Evolutionary conservation across 2,113 vertebrate species (phyloP), one percentile per base, ranked within the genome.

Genomic region (Peromyscus maniculatus): DNA sequence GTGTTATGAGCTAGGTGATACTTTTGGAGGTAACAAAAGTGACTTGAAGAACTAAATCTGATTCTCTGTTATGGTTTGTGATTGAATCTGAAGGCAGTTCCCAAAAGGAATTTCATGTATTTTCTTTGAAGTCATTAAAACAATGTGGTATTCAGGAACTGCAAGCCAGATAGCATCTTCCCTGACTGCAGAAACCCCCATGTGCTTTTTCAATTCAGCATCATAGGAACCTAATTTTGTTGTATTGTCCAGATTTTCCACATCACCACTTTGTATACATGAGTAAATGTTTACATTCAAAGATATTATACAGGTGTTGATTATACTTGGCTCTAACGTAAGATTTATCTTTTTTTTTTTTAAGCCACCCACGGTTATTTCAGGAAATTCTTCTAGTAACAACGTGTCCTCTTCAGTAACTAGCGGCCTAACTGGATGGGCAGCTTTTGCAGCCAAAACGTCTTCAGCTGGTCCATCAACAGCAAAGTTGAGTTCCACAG

Each of bases 351-450:
- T 94, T 96, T 96, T 72, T 96, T 98, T 95, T 97, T 43, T 86
- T 19, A 86, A 86, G 99, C 97, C 99, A 39, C 99, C 99, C 5
- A 97, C 99, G 5, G 97, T 99, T 39, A 97, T 99, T 83, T 99
- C 99, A 10, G 99, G 99, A 95, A 99, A 98, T 97, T 99, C 99
- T 3, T 98, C 99, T 96, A 98, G 96, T 98, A 98, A 98, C 95
- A 98, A 96, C 71, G 98, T 99, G 94, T 99, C 99, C 57, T 99
- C 99, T 87, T 99, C 99, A 39, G 98, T 99, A 64, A 98, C 99
- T 67, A 99, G 99, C 89, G 99, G 99, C 91, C 99, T 99, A 64
- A 99, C 99, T 13, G 99, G 99, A 86, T 99, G 99, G 99, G 99
- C 99, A 74, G 99, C 99, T 19, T 99, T 99, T 97, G 99, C 99